phyloP scores from a whole-genome alignment of 2,113 vertebrate genomes.

The Pedetes capensis region DNA sequence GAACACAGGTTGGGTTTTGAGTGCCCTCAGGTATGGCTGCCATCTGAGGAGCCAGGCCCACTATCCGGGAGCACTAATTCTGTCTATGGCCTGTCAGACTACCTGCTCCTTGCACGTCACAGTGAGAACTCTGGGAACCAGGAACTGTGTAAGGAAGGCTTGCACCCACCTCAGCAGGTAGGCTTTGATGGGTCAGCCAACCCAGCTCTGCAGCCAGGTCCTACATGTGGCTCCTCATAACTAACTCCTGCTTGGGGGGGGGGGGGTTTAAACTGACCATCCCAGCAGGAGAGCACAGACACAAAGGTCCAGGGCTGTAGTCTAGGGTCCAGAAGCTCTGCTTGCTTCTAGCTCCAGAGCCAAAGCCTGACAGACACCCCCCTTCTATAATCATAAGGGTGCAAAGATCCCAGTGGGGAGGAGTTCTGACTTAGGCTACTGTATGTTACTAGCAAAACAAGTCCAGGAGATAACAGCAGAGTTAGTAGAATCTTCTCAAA shows the following conservation, averaged over 20 bases:
- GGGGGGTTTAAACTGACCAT: background rate
- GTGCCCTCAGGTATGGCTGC: background rate
- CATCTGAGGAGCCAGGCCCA: background rate
- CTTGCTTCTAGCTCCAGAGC: background rate
- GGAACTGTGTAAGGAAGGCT: background rate
- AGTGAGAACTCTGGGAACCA: background rate
- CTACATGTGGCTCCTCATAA: background rate
- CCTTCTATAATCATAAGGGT: background rate
- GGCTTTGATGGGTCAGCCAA: background rate
- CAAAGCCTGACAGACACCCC: background rate
- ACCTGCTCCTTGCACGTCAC: constrained; percentile 8
- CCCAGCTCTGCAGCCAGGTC: background rate
- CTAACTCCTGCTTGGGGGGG: too few relatives aligned
- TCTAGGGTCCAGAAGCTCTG: background rate
- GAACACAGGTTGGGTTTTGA: background rate
- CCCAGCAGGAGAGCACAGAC: background rate
- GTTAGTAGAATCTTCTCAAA: background rate
- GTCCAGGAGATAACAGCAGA: background rate
- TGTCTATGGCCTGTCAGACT: background rate
- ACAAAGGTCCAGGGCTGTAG: background rate
- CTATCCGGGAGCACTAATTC: background rate
- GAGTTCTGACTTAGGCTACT: background rate
- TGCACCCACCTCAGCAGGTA: background rate
- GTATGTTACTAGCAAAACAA: background rate
- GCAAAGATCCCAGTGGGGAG: background rate